phyloP scores from a whole-genome alignment of 2,797 vertebrate genomes.

The Kryptolebias ocellatus region DNA sequence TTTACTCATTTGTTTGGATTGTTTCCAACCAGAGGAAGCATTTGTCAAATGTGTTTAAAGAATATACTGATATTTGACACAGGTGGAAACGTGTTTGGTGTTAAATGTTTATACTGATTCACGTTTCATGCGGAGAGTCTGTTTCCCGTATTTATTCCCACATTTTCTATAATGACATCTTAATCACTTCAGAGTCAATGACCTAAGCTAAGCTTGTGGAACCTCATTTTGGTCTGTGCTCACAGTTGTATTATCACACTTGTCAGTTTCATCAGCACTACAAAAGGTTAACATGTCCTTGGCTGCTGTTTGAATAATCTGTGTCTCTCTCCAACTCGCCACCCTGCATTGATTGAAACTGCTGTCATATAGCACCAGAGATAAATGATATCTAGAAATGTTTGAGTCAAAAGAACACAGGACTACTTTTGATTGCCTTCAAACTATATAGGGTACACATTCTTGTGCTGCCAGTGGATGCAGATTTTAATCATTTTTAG shows the following conservation, averaged over 20 bases:
- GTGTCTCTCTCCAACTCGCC: conserved; percentile 53
- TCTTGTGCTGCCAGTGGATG: conserved; percentile 8
- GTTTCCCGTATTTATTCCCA: neutral
- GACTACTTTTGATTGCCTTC: conserved; percentile 52
- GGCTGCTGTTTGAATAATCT: conserved; percentile 79
- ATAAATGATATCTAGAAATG: conserved; percentile 67
- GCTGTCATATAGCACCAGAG: conserved; percentile 64
- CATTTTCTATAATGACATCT: conserved; percentile 23
- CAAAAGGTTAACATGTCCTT: conserved; percentile 81
- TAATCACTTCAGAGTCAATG: conserved; percentile 38
- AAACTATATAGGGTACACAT: neutral
- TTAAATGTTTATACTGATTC: neutral
- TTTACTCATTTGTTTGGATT: neutral
- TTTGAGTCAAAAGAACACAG: conserved; percentile 61
- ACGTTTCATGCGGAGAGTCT: neutral
- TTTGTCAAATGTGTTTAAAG: neutral
- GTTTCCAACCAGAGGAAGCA: neutral
- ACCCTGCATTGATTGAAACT: conserved; percentile 70
- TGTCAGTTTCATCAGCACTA: conserved; percentile 76
- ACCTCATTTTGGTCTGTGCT: conserved; percentile 22
- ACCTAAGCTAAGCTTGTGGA: conserved; percentile 41
- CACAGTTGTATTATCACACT: conserved; percentile 62
- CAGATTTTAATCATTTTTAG: neutral
- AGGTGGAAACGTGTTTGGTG: neutral
- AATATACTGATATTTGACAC: too few species aligned